phyloP scores from a whole-genome alignment of 2,113 vertebrate species.

The Poicephalus gulielmi region DNA sequence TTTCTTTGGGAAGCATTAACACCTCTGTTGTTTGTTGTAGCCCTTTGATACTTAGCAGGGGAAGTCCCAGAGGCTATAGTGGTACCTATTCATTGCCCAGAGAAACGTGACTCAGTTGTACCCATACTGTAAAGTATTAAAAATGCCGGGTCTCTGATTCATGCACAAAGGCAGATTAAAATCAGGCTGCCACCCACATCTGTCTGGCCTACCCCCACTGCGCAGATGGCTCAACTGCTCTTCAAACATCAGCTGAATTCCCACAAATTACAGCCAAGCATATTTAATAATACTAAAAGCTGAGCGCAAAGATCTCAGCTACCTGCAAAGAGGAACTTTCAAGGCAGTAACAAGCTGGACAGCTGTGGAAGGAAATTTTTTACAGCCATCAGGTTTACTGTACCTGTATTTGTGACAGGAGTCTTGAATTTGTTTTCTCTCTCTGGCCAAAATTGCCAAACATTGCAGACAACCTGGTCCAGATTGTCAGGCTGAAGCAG shows the following conservation, averaged over 20 bases:
- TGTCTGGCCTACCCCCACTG: constrained; percentile 37
- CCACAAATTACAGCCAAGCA: not conserved
- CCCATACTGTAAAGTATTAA: not conserved
- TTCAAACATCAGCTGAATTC: not conserved
- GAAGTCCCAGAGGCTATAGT: constrained; percentile 42
- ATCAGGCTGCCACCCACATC: constrained; percentile 51
- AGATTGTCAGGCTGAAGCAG: not conserved
- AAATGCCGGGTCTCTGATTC: constrained; percentile 8
- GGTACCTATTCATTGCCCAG: not conserved
- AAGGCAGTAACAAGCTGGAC: not conserved
- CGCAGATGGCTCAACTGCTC: not conserved
- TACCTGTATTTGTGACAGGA: not conserved
- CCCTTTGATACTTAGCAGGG: constrained; percentile 50
- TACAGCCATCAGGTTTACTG: not conserved
- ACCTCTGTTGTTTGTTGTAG: not conserved
- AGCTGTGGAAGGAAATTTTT: not conserved
- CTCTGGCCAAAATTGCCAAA: not conserved
- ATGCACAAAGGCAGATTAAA: constrained; percentile 14
- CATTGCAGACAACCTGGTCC: not conserved
- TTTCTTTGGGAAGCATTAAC: constrained; percentile 20
- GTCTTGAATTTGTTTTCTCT: not conserved
- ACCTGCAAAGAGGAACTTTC: not conserved
- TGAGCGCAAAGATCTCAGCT: not conserved
- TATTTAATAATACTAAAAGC: not conserved
- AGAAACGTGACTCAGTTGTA: constrained; percentile 42